Percentiles rank a stretch among this genome's conserved stretches.
Conservation (phyloP, 2,797 vertebrate genomes). For the Tympanoctomys barrerae region DNA sequence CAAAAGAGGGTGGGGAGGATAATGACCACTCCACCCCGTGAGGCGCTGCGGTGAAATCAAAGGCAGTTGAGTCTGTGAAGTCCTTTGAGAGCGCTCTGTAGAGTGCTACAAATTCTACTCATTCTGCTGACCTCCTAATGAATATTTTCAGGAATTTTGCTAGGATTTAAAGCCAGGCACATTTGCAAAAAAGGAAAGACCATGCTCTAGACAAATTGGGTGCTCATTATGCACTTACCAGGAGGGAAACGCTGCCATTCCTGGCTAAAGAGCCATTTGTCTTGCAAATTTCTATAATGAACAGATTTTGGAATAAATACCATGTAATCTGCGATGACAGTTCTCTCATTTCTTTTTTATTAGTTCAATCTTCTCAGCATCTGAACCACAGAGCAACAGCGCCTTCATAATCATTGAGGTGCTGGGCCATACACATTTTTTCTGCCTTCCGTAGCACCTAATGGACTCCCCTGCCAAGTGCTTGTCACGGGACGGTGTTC, state of each 20-base stretch:
- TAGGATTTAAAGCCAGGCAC: conserved; percentile 79
- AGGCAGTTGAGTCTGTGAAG: neutral
- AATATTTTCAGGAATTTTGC: conserved; percentile 79
- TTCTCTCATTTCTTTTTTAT: conserved; percentile 90
- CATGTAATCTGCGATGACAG: conserved; percentile 88
- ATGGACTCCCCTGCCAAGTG: conserved; percentile 64
- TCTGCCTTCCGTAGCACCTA: conserved; percentile 79
- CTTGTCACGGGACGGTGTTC: conserved; percentile 48
- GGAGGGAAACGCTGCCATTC: conserved; percentile 85
- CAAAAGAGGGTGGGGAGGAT: rapidly evolving
- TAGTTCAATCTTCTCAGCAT: conserved; percentile 88
- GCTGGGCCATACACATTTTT: conserved; percentile 74
- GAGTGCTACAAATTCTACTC: neutral
- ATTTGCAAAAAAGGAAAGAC: conserved; percentile 54
- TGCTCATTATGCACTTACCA: conserved; percentile 80
- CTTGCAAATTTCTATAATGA: conserved; percentile 89
- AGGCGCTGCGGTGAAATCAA: neutral
- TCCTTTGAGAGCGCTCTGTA: neutral
- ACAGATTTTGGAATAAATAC: conserved; percentile 90
- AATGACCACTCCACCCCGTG: neutral
- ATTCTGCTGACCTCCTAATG: conserved; percentile 44
- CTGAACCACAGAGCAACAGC: conserved; percentile 85
- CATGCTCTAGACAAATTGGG: conserved; percentile 66
- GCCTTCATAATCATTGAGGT: conserved; percentile 85
- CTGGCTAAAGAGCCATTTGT: conserved; percentile 88